Evolutionary conservation across 2,797 vertebrate species (phyloP).

Genomic region (Hozukius guyotensis): DNA sequence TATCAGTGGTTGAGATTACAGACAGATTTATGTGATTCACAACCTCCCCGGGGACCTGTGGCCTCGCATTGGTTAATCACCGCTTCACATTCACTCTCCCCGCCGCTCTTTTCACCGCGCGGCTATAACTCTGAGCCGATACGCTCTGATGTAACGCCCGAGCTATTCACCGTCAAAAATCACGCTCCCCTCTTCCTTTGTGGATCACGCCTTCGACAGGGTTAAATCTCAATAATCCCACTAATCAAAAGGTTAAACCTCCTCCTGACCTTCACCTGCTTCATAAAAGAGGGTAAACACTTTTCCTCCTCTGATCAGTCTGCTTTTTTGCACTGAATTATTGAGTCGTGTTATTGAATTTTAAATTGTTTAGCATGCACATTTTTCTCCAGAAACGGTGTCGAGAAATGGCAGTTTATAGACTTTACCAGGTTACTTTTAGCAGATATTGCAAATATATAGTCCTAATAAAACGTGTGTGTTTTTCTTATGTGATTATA

Average conservation of each 20-base stretch:
- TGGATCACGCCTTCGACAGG: constrained; percentile 55
- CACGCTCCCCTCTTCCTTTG: constrained; percentile 37
- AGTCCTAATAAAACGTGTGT: constrained; percentile 20
- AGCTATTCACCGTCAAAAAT: constrained; percentile 44
- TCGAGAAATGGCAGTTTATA: constrained; percentile 11
- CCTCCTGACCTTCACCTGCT: constrained; percentile 75
- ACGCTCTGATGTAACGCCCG: constrained; percentile 44
- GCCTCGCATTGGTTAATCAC: constrained; percentile 77
- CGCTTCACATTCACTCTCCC: constrained; percentile 72
- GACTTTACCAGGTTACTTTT: constrained; percentile 31
- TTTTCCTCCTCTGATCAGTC: constrained; percentile 48
- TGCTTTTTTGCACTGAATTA: constrained; percentile 57
- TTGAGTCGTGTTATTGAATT: constrained; percentile 63
- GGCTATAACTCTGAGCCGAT: constrained; percentile 49
- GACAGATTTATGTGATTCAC: constrained; percentile 82
- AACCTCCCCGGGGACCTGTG: constrained; percentile 68
- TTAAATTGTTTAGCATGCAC: constrained; percentile 63
- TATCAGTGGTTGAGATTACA: constrained; percentile 83
- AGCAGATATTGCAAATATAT: constrained; percentile 35
- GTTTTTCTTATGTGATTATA: constrained; percentile 13
- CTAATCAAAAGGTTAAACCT: constrained; percentile 80
- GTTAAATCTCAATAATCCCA: constrained; percentile 79
- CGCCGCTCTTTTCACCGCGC: constrained; percentile 43
- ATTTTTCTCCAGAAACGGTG: constrained; percentile 33
- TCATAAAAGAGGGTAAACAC: constrained; percentile 70